Conservation (phyloP, 2,888 invertebrate genomes). For the Hemithea aestivaria region DNA sequence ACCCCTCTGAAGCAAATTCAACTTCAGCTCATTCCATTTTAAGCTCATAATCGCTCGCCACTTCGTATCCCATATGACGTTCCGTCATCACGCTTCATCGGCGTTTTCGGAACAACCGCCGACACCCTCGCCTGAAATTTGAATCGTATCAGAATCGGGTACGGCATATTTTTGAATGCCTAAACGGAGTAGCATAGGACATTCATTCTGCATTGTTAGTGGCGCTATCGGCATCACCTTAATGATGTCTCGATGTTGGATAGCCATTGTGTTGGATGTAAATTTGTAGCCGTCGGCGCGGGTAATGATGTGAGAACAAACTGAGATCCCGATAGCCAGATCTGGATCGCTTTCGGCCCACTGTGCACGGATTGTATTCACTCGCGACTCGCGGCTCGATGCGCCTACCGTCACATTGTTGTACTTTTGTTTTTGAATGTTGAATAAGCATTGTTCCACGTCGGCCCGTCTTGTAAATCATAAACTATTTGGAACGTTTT, state of each 20-base stretch:
- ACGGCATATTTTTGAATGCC: conserved; percentile 38
- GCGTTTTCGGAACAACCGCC: conserved; percentile 49
- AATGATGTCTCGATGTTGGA: conserved; percentile 80
- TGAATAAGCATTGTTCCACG: conserved; percentile 51
- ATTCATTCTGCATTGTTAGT: conserved; percentile 47
- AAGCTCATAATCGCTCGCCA: conserved; percentile 54
- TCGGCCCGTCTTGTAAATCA: conserved; percentile 41
- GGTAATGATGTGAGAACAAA: conserved; percentile 80
- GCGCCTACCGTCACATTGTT: conserved; percentile 38
- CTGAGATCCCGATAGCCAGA: conserved; percentile 76
- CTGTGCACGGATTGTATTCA: conserved; percentile 64
- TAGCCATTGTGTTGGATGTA: conserved; percentile 80
- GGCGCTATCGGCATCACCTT: conserved; percentile 80
- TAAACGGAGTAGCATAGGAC: conserved; percentile 35
- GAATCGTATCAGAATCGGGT: conserved; percentile 25
- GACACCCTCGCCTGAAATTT: conserved; percentile 25
- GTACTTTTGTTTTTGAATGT: conserved; percentile 47
- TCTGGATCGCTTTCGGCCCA: conserved; percentile 70
- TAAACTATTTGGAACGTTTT: conserved; percentile 20
- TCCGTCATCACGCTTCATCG: conserved; percentile 49
- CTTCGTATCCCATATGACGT: conserved; percentile 66
- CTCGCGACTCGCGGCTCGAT: conserved; percentile 46
- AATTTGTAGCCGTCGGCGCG: conserved; percentile 80
- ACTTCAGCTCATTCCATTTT: conserved; percentile 42
- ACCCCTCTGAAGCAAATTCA: conserved; percentile 41